Percentiles rank a stretch among this genome's conserved stretches.
Evolutionary conservation across 2,888 invertebrate genomes (phyloP).

Genomic region (Cephus pygmeus): DNA sequence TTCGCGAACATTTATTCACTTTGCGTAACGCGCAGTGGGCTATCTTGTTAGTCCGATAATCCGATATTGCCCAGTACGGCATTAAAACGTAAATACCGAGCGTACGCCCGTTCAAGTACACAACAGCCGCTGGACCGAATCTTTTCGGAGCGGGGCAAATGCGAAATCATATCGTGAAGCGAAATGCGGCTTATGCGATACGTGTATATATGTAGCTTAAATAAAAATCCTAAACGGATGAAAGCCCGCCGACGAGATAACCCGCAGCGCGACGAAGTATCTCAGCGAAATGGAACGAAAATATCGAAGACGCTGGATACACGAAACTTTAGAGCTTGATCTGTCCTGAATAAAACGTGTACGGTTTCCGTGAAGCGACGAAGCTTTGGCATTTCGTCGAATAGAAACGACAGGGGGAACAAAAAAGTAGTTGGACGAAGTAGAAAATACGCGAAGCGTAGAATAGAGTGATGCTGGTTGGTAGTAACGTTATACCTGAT

Average conservation of each 20-base stretch:
- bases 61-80: constrained; percentile 38
- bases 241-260: background rate
- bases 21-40: constrained; percentile 18
- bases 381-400: background rate
- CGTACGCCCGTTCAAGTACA: background rate
- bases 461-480: background rate
- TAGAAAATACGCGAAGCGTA: background rate
- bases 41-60: constrained; percentile 40
- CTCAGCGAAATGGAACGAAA: background rate
- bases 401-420: background rate
- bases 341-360: background rate
- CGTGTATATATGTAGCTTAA: background rate
- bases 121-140: background rate
- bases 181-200: background rate
- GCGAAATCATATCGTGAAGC: background rate
- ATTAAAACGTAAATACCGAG: constrained; percentile 38
- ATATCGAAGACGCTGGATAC: background rate
- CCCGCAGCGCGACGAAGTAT: background rate
- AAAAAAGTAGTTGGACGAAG: background rate
- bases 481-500: background rate
- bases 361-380: background rate
- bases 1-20: constrained; percentile 31
- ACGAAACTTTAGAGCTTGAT: background rate
- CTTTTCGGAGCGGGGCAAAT: background rate
- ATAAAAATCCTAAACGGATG: background rate